Conservation (phyloP, 2,113 vertebrate species). For the Nerophis lumbriciformis region DNA sequence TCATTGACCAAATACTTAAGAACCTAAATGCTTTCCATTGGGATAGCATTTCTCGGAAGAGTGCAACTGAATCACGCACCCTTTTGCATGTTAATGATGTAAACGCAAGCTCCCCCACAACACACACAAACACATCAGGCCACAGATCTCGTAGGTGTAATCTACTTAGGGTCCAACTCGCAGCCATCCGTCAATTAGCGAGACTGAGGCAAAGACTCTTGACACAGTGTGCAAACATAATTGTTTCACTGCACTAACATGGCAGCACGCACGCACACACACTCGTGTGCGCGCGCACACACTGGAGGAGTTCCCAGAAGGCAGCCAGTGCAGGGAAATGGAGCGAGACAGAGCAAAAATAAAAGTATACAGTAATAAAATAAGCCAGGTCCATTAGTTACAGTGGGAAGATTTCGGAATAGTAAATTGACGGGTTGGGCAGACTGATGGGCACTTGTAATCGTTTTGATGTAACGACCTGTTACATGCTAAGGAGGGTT, state of each 20-base stretch:
- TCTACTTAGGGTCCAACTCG: conserved; percentile 61
- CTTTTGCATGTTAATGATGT: background rate
- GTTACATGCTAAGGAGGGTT: background rate
- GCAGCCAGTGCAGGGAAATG: background rate
- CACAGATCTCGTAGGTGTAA: conserved; percentile 47
- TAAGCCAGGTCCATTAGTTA: background rate
- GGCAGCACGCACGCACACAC: conserved; percentile 30
- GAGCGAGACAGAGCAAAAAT: background rate
- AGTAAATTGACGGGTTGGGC: background rate
- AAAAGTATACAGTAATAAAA: background rate
- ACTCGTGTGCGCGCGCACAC: background rate
- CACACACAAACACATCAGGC: conserved; percentile 12
- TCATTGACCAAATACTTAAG: too few relatives aligned
- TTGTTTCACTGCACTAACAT: conserved; percentile 67
- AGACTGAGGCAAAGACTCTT: conserved; percentile 77
- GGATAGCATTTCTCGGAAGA: background rate
- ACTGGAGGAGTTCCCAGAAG: background rate
- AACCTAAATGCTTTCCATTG: background rate
- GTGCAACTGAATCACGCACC: background rate
- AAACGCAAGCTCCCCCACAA: conserved; percentile 17
- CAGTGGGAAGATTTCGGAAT: background rate
- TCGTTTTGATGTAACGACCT: background rate
- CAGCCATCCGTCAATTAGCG: conserved; percentile 69
- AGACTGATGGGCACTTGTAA: background rate
- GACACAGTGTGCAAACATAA: conserved; percentile 78